phyloP scores from a whole-genome alignment of 2,797 vertebrate species.

The Thaleichthys pacificus region DNA sequence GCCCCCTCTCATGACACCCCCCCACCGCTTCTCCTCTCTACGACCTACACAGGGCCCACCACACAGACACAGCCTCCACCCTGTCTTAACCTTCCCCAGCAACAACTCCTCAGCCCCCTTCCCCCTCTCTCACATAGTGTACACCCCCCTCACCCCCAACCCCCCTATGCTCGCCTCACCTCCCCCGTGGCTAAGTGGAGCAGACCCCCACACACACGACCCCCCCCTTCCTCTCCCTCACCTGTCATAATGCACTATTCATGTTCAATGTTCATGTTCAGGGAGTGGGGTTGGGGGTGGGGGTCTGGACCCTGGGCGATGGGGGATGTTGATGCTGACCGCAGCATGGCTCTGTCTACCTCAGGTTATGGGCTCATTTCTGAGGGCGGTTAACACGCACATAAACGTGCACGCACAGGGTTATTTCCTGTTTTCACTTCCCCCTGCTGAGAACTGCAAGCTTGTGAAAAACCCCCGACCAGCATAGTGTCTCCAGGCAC shows the following conservation, averaged over 20 bases:
- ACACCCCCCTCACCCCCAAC: not conserved
- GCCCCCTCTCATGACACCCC: not conserved
- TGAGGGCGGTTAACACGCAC: no score
- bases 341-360: not conserved
- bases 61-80: no score
- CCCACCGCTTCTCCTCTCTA: not conserved
- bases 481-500: not conserved
- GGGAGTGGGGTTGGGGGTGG: not conserved
- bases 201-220: not conserved
- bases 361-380: no score
- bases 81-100: no score
- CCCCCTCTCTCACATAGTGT: not conserved
- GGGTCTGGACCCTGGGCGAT: not conserved
- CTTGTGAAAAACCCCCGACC: slow-evolving; percentile 27
- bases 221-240: not conserved
- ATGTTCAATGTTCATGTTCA: not conserved
- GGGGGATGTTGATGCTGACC: slow-evolving; percentile 4
- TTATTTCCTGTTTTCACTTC: slow-evolving; percentile 10
- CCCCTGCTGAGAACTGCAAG: slow-evolving; percentile 38
- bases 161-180: not conserved
- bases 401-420: slow-evolving; percentile 7
- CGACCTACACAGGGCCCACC: no score
- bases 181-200: not conserved
- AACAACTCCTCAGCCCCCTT: no score
- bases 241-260: slow-evolving; percentile 25